These are phyloP conservation scores for Nymphalis polychloros DNA, from an alignment of 2,888 invertebrate species.

Conservation along the genomic window DNA sequence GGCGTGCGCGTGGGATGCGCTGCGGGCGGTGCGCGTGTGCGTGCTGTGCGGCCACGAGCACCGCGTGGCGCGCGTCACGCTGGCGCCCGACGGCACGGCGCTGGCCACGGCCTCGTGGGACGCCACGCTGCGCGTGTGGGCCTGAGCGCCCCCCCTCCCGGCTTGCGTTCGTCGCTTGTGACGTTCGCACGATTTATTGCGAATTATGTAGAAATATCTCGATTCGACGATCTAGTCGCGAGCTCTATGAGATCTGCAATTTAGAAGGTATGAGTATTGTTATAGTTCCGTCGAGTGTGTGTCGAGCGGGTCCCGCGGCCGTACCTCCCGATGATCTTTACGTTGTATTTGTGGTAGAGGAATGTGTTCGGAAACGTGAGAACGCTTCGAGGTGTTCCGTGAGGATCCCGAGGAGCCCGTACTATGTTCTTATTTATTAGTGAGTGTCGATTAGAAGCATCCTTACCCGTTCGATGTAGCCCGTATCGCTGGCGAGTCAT, in stretches of 20 bases:
- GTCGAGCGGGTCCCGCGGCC: neutral
- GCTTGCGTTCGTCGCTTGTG: neutral
- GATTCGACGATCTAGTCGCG: constrained; percentile 2
- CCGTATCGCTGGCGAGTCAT: neutral
- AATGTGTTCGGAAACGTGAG: constrained; percentile 12
- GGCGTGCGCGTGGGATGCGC: constrained; percentile 98
- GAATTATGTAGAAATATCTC: neutral
- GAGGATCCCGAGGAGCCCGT: constrained; percentile 11
- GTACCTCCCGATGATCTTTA: neutral
- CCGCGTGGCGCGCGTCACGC: constrained; percentile 93
- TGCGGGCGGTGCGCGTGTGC: constrained; percentile 94
- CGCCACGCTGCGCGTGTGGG: constrained; percentile 59
- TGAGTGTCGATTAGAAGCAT: constrained; percentile 16
- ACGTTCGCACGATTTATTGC: neutral
- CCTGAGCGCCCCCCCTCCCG: constrained; percentile 14
- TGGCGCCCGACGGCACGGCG: constrained; percentile 98
- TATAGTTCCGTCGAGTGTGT: neutral
- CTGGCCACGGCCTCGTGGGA: constrained; percentile 98
- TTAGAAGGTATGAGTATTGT: neutral
- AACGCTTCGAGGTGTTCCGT: constrained; percentile 6
- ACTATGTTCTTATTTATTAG: constrained; percentile 18
- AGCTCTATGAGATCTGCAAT: neutral
- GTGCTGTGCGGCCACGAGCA: constrained; percentile 98
- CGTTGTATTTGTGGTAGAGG: neutral
- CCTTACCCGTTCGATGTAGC: constrained; percentile 9